A percentile compares a stretch with the other conserved stretches of the same genome.
Conservation (phyloP, 2,888 invertebrate species). For the Euplagia quadripunctaria region DNA sequence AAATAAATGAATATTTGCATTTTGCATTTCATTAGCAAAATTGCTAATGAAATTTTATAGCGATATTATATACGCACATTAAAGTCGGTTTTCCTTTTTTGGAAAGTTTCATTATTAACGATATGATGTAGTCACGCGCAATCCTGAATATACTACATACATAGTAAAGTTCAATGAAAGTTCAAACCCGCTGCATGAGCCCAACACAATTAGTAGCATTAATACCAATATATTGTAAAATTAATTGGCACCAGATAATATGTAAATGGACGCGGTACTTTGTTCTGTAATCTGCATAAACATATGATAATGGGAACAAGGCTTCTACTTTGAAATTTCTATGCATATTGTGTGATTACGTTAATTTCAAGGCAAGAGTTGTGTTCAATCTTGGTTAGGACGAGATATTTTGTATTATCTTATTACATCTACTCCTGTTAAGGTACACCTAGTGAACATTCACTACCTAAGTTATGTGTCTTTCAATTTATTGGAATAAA, state of each 20-base stretch:
- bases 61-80: neutral
- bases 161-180: conserved; percentile 44
- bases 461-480: neutral
- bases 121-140: neutral
- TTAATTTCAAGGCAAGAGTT: conserved; percentile 13
- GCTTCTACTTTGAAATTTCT: conserved; percentile 26
- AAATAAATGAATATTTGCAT: too few relatives aligned
- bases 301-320: conserved; percentile 36
- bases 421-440: neutral
- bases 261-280: conserved; percentile 71
- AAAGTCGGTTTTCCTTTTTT: neutral
- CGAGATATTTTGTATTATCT: neutral
- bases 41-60: neutral
- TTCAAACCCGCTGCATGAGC: conserved; percentile 61
- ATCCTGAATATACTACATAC: conserved; percentile 15
- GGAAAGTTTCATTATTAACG: neutral
- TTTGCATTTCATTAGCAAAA: neutral
- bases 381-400: conserved; percentile 3
- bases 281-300: conserved; percentile 53
- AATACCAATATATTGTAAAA: conserved; percentile 76
- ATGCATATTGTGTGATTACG: conserved; percentile 20
- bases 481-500: too few relatives aligned
- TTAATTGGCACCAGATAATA: conserved; percentile 79
- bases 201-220: conserved; percentile 67
- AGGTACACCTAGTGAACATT: neutral